These are phyloP conservation scores for Bos javanicus DNA, from an alignment of 2,113 vertebrate genomes.

Conservation along the genomic window DNA sequence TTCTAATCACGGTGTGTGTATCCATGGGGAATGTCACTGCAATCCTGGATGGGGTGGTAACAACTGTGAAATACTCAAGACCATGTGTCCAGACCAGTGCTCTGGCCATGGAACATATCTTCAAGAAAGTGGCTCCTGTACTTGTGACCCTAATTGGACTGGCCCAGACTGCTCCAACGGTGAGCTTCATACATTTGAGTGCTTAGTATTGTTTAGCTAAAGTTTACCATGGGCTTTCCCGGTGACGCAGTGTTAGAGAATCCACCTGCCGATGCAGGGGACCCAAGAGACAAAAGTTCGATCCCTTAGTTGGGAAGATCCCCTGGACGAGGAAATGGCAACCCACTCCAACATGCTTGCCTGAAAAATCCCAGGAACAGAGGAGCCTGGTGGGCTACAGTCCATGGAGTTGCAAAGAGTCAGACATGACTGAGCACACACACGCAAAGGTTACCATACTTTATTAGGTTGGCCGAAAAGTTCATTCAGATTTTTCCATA, in stretches of 20 bases:
- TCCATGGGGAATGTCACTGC: slow-evolving; percentile 97
- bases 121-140: slow-evolving; percentile 91
- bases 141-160: slow-evolving; percentile 94
- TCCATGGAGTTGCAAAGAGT: not conserved
- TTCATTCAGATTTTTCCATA: not conserved
- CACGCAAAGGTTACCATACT: not conserved
- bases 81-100: slow-evolving; percentile 96
- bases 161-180: slow-evolving; percentile 96
- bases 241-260: not conserved
- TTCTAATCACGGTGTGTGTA: slow-evolving; percentile 92
- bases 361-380: not conserved
- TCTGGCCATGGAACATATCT: slow-evolving; percentile 94
- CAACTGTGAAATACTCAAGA: slow-evolving; percentile 94
- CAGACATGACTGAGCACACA: not conserved
- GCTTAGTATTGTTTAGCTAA: not conserved
- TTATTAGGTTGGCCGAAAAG: not conserved
- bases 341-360: not conserved
- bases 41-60: slow-evolving; percentile 94
- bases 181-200: slow-evolving; percentile 68
- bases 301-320: not conserved
- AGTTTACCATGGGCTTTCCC: not conserved
- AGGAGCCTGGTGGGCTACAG: not conserved
- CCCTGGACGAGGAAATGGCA: not conserved
- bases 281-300: not conserved
- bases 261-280: not conserved